A percentile compares a stretch with the other conserved stretches of the same genome.
Conservation (phyloP, 2,888 invertebrate species). For the Acrobeloides nanus region DNA sequence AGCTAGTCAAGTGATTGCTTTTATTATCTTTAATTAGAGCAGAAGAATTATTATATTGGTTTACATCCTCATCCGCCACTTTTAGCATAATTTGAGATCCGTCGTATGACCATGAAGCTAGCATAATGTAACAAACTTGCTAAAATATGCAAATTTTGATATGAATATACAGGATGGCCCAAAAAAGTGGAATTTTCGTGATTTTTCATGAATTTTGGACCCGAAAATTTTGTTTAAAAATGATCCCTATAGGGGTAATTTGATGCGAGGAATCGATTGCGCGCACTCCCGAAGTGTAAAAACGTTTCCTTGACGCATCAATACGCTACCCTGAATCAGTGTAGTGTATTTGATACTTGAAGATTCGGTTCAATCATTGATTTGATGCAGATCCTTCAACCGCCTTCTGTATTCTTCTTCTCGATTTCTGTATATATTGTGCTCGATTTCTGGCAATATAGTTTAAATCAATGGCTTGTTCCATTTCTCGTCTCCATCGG, state of each 20-base stretch:
- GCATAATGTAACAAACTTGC: conserved; percentile 50
- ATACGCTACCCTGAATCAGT: too few relatives aligned
- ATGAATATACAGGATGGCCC: conserved; percentile 14
- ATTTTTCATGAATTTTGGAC: too few relatives aligned
- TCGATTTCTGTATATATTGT: conserved; percentile 2
- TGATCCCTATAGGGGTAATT: too few relatives aligned
- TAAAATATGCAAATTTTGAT: conserved; percentile 15
- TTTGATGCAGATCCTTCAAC: too few relatives aligned
- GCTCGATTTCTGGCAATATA: conserved; percentile 4
- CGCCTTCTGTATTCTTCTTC: not conserved
- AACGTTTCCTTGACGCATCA: too few relatives aligned
- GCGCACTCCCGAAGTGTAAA: too few relatives aligned
- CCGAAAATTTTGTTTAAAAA: too few relatives aligned
- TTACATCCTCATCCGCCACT: conserved; percentile 32
- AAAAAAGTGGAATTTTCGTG: not conserved
- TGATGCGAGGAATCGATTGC: too few relatives aligned
- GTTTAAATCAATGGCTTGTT: not conserved
- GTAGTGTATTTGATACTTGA: too few relatives aligned
- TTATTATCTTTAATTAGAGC: conserved; percentile 5
- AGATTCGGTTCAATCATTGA: too few relatives aligned
- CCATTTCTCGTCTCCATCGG: too few relatives aligned
- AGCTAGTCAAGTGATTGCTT: conserved; percentile 29
- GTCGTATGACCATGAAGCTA: conserved; percentile 49
- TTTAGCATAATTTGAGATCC: conserved; percentile 46
- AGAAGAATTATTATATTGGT: conserved; percentile 11